Evolutionary conservation across 2,797 vertebrate genomes (phyloP).

Genomic region (Rachycentron canadum): DNA sequence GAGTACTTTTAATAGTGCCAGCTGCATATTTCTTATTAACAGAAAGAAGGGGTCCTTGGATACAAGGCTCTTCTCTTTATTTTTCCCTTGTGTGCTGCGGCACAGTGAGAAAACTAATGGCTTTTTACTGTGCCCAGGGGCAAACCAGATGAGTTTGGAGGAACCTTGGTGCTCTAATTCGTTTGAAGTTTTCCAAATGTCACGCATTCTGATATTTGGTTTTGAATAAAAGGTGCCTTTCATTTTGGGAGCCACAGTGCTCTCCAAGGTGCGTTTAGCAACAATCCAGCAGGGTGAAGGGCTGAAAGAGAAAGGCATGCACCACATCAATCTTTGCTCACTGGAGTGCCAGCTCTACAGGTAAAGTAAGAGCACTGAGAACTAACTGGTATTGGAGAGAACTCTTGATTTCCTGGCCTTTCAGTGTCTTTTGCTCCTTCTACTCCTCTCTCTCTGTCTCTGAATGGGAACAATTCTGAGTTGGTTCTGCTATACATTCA

Average conservation of each 20-base stretch:
- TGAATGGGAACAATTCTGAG: constrained; percentile 20
- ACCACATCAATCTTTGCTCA: constrained; percentile 53
- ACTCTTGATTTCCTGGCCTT: constrained; percentile 44
- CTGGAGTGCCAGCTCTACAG: constrained; percentile 37
- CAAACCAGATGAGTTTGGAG: constrained; percentile 72
- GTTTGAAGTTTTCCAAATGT: constrained; percentile 78
- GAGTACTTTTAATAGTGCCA: constrained; percentile 52
- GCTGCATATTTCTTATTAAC: constrained; percentile 64
- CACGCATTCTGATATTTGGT: constrained; percentile 71
- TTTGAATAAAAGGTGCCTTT: constrained; percentile 74
- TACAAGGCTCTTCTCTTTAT: constrained; percentile 69
- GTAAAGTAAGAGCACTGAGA: constrained; percentile 18
- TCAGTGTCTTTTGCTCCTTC: constrained; percentile 17
- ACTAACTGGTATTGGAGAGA: constrained; percentile 1
- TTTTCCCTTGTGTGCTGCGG: constrained; percentile 50
- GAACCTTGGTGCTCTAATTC: constrained; percentile 75
- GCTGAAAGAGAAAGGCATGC: constrained; percentile 42
- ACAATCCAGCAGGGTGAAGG: constrained; percentile 62
- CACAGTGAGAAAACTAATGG: constrained; percentile 70
- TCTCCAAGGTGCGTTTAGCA: constrained; percentile 53
- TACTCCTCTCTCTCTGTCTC: neutral
- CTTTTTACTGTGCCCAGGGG: constrained; percentile 72
- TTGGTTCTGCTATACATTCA: constrained; percentile 9
- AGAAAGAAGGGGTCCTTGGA: constrained; percentile 65
- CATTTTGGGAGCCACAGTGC: constrained; percentile 53